Evolutionary conservation across 2,797 vertebrate species (phyloP).

Genomic region (Loris lydekkerianus): DNA sequence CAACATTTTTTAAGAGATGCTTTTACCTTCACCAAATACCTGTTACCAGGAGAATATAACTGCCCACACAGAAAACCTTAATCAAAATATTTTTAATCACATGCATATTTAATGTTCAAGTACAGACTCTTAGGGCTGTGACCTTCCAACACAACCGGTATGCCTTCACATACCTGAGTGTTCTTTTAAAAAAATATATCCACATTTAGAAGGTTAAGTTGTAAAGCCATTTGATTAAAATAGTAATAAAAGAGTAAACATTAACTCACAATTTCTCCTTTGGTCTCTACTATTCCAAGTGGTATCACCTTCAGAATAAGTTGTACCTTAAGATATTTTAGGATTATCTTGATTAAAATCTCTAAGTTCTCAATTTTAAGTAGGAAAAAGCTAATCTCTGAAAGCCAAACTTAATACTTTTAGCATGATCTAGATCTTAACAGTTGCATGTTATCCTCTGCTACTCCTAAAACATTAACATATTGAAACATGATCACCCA

Average conservation of each 20-base stretch:
- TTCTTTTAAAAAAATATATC: conserved; percentile 75
- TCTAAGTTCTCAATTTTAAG: conserved; percentile 84
- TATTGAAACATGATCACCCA: conserved; percentile 44
- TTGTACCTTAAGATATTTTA: conserved; percentile 86
- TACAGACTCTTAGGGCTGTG: conserved; percentile 57
- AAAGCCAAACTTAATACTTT: conserved; percentile 78
- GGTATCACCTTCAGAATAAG: conserved; percentile 82
- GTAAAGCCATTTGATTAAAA: conserved; percentile 86
- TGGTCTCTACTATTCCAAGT: conserved; percentile 87
- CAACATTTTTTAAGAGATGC: not conserved
- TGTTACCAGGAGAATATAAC: not conserved
- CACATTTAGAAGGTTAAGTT: conserved; percentile 84
- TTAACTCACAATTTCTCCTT: conserved; percentile 90
- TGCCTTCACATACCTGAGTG: conserved; percentile 72
- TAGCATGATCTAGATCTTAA: conserved; percentile 73
- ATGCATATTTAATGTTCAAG: conserved; percentile 43
- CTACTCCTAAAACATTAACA: conserved; percentile 68
- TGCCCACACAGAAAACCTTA: not conserved
- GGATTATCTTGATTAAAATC: conserved; percentile 91
- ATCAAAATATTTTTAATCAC: conserved; percentile 32
- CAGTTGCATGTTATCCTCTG: conserved; percentile 68
- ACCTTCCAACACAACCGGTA: conserved; percentile 70
- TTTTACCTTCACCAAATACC: not conserved
- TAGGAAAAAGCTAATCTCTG: conserved; percentile 84
- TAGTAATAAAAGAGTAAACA: conserved; percentile 88